Evolutionary conservation across 2,113 vertebrate species (phyloP), one percentile per base, ranked within the genome.

Genomic region (Menidia beryllina): DNA sequence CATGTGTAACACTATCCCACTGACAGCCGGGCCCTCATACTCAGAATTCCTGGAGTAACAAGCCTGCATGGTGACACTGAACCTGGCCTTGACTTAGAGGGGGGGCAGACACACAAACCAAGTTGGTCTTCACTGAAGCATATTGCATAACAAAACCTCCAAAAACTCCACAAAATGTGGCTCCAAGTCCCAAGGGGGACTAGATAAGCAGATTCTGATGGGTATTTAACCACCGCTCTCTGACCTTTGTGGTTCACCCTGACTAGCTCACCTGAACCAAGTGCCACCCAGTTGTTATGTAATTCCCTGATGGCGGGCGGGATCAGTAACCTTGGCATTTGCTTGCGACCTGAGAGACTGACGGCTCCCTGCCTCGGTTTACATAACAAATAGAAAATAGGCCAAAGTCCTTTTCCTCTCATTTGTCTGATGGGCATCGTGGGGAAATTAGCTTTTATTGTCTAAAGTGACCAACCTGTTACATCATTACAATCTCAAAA

Each of bases 321-420:
- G 66, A 79, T 77, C 76, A 83, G 84, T 84, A 84, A 67, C 77
- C 85, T 88, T 80, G 87, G 83, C 83, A 87, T 79, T 72, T 69
- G 66, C 72, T 54, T 84, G 86, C 79, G 84, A 86, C 82, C 77
- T 71, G 84, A 56, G 75, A 70, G 78, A 79, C 72, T 47, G 59
- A 50, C 41, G 43, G 60, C 60, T 72, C 41, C 34, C 53, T 78
- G 85, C 75, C 88, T 81, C 77, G 55, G 79, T 91, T 93, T 91
- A 92, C 87, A 85, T 90, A 92, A 91, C 88, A 89, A 81, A 90
- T 21, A 57, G 68, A 51, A 81, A 77, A 71, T 55, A 77, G 21
- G 48, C 56, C 24, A 62, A 87, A 62, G 56, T 26, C 34, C 62
- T 55, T 74, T 71, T 70, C 51, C 69, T 63, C 51, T 57, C 60